Base-by-base conservation (phyloP, 2,888 invertebrate species). In the Plagodis dolabraria region DNA sequence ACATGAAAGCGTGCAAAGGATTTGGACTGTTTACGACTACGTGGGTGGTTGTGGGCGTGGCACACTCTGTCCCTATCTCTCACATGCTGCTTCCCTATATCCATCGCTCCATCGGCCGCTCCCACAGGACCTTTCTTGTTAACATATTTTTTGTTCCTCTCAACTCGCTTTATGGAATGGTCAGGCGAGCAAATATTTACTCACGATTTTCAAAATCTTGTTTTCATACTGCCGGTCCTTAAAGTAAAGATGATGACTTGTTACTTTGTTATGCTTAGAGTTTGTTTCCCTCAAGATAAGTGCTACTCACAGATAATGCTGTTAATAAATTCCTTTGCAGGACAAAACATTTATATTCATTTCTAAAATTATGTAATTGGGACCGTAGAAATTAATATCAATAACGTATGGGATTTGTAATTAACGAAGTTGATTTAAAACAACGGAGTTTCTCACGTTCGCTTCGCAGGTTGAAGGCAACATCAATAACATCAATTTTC, bases 21-120 rank as follows among this genome's bases (percentile, higher is more conserved):
- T 92, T 92, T 91, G 85, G 90, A 89, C 91, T 91, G 89, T 91
- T 92, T 90, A 92, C 83, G 89, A 83, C 92, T 86, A 88, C 92
- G 92, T 92, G 92, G 92, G 92, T 92, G 92, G 92, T 84, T 89
- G 82, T 89, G 88, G 92, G 92, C 92, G 92, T 87, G 91, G 89
- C 89, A 76, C 72, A 63, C 64, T 70, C 74, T 68, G 66, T 87
- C 87, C 75, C 75, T 67, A 69, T 90, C 79, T 40, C 64, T 65
- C 83, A 48, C 62, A 43, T 44, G 53, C 44, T 42, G 47, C 51
- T 67, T 68, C 50, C 60, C 68, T 81, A 82, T 79, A 42, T 74
- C 77, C 68, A 62, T 87, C 80, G 86, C 89, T 74, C 12, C 73
- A 62, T 63, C 79, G 87, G 89, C 92, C 91, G 89, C 92, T 91